These are phyloP conservation scores for Platorchestia sp. DNA, from an alignment of 1,140 invertebrate species.

Conservation along the genomic window DNA sequence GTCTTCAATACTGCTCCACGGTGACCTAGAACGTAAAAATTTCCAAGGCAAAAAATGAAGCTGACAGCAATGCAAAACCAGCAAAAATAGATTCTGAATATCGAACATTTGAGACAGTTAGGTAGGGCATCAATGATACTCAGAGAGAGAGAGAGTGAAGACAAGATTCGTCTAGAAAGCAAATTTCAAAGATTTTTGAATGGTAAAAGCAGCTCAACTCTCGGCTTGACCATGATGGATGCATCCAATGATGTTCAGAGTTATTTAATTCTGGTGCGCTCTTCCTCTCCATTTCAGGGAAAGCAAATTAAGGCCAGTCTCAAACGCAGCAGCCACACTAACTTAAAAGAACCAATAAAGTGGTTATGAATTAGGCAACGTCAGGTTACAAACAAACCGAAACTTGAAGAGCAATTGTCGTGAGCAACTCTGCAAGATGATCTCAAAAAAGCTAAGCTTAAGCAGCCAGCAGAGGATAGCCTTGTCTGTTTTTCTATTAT, in stretches of 20 bases:
- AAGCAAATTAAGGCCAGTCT: too few relatives aligned
- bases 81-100: not conserved
- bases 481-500: not conserved
- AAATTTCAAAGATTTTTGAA: not conserved
- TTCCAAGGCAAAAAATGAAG: not conserved
- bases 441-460: not conserved
- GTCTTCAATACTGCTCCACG: not conserved
- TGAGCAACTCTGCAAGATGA: not conserved
- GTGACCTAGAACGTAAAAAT: not conserved
- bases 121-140: not conserved
- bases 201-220: not conserved
- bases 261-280: not conserved
- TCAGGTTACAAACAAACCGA: too few relatives aligned
- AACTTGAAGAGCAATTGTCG: not conserved
- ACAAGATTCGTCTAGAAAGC: not conserved
- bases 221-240: not conserved
- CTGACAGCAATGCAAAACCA: not conserved
- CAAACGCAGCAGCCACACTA: too few relatives aligned
- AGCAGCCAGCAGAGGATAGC: not conserved
- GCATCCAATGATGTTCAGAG: not conserved
- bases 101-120: not conserved
- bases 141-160: not conserved
- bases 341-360: too few relatives aligned
- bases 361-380: too few relatives aligned
- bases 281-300: not conserved